Evolutionary conservation across 2,113 vertebrate genomes (phyloP).

Genomic region (Myrmophylax atrothorax): DNA sequence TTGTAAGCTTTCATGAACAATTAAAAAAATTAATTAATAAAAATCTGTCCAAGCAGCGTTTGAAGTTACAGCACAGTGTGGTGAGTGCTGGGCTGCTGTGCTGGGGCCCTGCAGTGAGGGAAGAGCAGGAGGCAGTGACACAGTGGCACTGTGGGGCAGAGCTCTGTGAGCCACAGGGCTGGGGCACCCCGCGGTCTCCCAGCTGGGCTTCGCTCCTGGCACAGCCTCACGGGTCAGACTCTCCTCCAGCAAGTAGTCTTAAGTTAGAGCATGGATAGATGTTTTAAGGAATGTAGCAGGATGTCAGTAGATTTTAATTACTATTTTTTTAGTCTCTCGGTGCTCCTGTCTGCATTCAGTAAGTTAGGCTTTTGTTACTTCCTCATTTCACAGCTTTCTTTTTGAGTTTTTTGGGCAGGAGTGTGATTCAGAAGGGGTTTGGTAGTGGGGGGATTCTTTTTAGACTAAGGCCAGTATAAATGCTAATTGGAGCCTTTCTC

Average conservation of each 20-base stretch:
- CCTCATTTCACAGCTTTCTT: not conserved
- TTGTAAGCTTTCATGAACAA: conserved; percentile 15
- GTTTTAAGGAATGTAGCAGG: not conserved
- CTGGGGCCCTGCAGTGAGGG: not conserved
- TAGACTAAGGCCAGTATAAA: not conserved
- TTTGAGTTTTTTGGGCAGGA: not conserved
- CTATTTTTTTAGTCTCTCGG: not conserved
- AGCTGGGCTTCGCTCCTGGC: not conserved
- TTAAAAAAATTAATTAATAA: not conserved
- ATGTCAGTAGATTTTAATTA: not conserved
- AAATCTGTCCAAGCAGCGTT: not conserved
- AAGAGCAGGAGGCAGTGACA: not conserved
- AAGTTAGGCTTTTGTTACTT: not conserved
- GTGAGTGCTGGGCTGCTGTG: not conserved
- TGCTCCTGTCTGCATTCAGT: not conserved
- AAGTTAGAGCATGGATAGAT: not conserved
- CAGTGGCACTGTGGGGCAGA: not conserved
- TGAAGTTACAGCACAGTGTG: not conserved
- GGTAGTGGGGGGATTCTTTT: not conserved
- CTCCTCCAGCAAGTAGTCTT: not conserved
- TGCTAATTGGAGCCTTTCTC: not conserved
- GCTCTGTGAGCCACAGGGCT: not conserved
- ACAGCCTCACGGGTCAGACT: not conserved
- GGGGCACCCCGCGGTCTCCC: not conserved
- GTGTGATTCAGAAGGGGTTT: not conserved